Percentiles rank a stretch among this genome's conserved stretches.
These are phyloP conservation scores for Aplocera efformata DNA, from an alignment of 2,888 invertebrate genomes.

Conservation along the genomic window DNA sequence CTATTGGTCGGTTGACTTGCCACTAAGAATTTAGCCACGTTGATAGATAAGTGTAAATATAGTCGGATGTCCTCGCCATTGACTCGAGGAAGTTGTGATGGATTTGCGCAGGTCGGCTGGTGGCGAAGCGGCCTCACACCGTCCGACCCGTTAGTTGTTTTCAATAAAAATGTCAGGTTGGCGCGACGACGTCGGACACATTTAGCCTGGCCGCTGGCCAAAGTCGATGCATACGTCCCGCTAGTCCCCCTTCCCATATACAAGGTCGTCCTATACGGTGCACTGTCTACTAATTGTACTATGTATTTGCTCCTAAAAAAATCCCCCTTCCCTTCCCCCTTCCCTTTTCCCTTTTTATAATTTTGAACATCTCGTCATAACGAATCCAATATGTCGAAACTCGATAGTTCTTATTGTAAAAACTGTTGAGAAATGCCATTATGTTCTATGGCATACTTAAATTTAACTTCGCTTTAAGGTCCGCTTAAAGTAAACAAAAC, in stretches of 20 bases:
- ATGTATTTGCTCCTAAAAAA: constrained; percentile 11
- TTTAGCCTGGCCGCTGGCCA: constrained; percentile 73
- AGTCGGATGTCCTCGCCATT: constrained; percentile 74
- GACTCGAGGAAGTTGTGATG: constrained; percentile 71
- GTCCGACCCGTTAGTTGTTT: constrained; percentile 69
- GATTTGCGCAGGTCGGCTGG: constrained; percentile 64
- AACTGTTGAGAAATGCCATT: too few species aligned
- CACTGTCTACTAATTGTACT: constrained; percentile 36
- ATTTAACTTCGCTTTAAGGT: too few species aligned
- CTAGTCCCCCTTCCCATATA: constrained; percentile 47
- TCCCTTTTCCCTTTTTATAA: too few species aligned
- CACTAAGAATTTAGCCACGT: constrained; percentile 47
- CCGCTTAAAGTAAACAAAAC: too few species aligned
- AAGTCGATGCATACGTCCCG: constrained; percentile 64
- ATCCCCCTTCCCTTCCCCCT: too few species aligned
- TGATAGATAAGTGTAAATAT: constrained; percentile 65
- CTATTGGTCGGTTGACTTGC: constrained; percentile 41
- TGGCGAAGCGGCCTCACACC: constrained; percentile 59
- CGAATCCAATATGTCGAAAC: too few species aligned
- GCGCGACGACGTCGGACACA: constrained; percentile 66
- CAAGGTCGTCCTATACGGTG: constrained; percentile 64
- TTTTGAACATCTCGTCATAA: too few species aligned
- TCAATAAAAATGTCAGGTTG: constrained; percentile 76
- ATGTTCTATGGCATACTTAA: too few species aligned
- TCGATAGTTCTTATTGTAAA: too few species aligned